Conservation (phyloP, 2,888 invertebrate genomes). For the Mellilla xanthometata region DNA sequence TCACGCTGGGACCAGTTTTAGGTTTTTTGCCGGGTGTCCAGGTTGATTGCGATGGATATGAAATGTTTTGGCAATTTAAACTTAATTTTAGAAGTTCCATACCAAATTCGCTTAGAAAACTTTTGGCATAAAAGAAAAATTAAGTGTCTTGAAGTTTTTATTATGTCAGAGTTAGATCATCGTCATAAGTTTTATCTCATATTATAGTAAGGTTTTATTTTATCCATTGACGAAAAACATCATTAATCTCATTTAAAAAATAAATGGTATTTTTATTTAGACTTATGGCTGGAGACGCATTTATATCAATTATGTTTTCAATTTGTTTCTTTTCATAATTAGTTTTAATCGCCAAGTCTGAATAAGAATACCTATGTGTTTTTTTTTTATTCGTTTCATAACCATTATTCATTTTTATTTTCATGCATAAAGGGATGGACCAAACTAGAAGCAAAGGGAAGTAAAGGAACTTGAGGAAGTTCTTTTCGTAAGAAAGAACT, state of each 20-base stretch:
- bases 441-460: slow-evolving; percentile 4
- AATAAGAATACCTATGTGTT: slow-evolving; percentile 1
- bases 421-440: slow-evolving; percentile 17
- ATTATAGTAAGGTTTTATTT: background rate
- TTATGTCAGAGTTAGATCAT: too few species aligned
- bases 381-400: background rate
- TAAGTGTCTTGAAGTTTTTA: too few species aligned
- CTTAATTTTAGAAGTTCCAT: background rate
- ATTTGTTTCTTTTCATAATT: background rate
- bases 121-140: too few species aligned
- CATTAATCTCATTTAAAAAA: background rate
- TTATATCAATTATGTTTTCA: background rate
- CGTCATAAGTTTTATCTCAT: too few species aligned
- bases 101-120: too few species aligned
- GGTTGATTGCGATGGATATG: slow-evolving; percentile 12
- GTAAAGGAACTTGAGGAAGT: background rate
- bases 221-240: background rate
- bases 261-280: slow-evolving; percentile 6
- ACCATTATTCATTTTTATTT: background rate
- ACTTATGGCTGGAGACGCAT: slow-evolving; percentile 12
- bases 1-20: slow-evolving; percentile 45
- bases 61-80: background rate
- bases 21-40: slow-evolving; percentile 25
- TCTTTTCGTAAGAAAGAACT: background rate
- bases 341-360: slow-evolving; percentile 6